Percentiles rank a stretch among this genome's conserved stretches.
These are phyloP conservation scores for Solen grandis DNA, from an alignment of 1,140 invertebrate genomes.

Conservation along the genomic window DNA sequence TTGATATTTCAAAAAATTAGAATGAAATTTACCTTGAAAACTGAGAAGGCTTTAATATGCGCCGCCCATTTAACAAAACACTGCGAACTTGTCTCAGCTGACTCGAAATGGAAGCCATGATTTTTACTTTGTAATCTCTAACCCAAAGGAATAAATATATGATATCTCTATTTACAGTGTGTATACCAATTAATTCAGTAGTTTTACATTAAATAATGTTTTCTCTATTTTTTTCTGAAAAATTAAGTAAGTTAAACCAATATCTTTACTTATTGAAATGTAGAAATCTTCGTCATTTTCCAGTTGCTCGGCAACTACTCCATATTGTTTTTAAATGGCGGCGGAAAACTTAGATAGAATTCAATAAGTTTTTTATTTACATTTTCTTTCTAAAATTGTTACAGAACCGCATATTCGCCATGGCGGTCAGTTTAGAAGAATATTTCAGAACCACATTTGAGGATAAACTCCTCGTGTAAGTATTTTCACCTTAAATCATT, in stretches of 20 bases:
- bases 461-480: constrained; percentile 81
- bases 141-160: too few species aligned
- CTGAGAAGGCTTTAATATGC: too few species aligned
- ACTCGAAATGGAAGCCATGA: constrained; percentile 51
- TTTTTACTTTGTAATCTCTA: constrained; percentile 27
- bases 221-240: neutral
- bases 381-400: too few species aligned
- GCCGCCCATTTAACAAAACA: constrained; percentile 32
- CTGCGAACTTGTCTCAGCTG: neutral
- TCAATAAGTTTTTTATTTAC: too few species aligned
- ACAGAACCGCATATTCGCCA: constrained; percentile 66
- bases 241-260: neutral
- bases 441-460: constrained; percentile 81
- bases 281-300: neutral
- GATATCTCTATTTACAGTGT: too few species aligned
- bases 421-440: constrained; percentile 80
- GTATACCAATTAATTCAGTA: neutral
- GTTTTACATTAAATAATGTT: neutral
- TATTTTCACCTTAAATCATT: constrained; percentile 40
- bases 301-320: constrained; percentile 46
- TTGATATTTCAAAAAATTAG: too few species aligned
- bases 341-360: too few species aligned
- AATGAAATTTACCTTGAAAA: too few species aligned
- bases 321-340: constrained; percentile 65
- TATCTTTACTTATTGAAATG: neutral